Evolutionary conservation across 2,113 vertebrate species (phyloP), one percentile per base, ranked within the genome.

Genomic region (Myotis yumanensis): DNA sequence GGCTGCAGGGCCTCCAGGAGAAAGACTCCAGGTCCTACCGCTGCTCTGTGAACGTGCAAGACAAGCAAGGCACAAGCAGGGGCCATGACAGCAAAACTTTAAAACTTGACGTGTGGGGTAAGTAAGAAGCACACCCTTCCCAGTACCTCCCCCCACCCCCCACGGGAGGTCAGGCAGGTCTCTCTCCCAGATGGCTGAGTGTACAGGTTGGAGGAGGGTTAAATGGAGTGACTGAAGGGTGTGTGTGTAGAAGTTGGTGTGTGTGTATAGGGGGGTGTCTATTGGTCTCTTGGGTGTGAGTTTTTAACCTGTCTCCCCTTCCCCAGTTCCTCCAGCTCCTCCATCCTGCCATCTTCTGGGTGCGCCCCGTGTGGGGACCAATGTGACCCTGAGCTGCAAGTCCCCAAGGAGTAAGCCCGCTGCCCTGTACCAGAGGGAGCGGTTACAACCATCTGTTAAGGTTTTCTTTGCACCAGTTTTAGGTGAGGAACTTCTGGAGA

Each of bases 361-460:
- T 2, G 95, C n/a, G 40, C 97, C 99, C 98, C 96, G 98, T 98
- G 94, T 98, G 93, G 99, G 98, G 5, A 97, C 98, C 86, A 99
- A 99, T 1, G 98, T 99, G 59, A 99, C 99, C 22, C 62, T 99
- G 97, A 99, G 97, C 98, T 99, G 99, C 91, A 94, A 97, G 86
- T 99, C 99, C n/a, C 90, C 90, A 25, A 97, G 98, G 43, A 99
- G 99, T 75, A 99, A 99, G 73, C 99, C 99, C 0, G 25, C 69
- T 0, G 99, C 99, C 52, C 69, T 46, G 1, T 99, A 99, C 97
- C 98, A 98, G 82, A 99, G 99, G 99, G 98, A 98, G 86, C 90
- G 93, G 0, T 97, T 96, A 0, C 94, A 98, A 0, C 99, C 99
- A 32, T 64, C 88, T 18, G 54, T 92, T 0, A 98, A 99, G 94